Evolutionary conservation across 1,140 invertebrate species (phyloP).

Genomic region (Trachelipus rathkii): DNA sequence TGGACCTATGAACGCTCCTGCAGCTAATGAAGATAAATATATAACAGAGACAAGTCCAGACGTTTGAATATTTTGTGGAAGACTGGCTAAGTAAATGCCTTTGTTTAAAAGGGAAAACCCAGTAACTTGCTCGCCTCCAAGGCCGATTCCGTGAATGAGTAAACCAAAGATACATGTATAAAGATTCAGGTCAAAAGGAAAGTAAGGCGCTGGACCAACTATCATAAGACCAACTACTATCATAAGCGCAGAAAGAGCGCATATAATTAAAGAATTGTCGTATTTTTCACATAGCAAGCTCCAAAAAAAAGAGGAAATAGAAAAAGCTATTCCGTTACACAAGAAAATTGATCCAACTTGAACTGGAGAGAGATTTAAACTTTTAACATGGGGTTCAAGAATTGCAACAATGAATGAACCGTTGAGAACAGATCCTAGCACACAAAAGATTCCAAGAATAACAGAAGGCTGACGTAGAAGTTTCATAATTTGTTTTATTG

Average conservation of each 20-base stretch:
- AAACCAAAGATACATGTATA: slow-evolving; percentile 60
- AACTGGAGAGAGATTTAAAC: slow-evolving; percentile 67
- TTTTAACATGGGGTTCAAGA: slow-evolving; percentile 72
- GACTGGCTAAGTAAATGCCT: slow-evolving; percentile 65
- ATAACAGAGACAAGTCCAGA: slow-evolving; percentile 77
- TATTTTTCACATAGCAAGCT: slow-evolving; percentile 71
- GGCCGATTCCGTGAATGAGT: slow-evolving; percentile 71
- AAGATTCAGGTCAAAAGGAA: slow-evolving; percentile 30
- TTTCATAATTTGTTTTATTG: slow-evolving; percentile 59
- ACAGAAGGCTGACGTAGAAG: slow-evolving; percentile 47
- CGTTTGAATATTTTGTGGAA: slow-evolving; percentile 74
- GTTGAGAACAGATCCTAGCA: slow-evolving; percentile 69
- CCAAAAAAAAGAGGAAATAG: slow-evolving; percentile 71
- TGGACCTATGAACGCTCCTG: slow-evolving; percentile 78
- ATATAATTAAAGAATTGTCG: slow-evolving; percentile 63
- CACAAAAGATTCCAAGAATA: slow-evolving; percentile 61
- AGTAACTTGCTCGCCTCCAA: slow-evolving; percentile 74
- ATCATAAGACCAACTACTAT: slow-evolving; percentile 63
- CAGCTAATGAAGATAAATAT: slow-evolving; percentile 78
- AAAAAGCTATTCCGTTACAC: slow-evolving; percentile 81
- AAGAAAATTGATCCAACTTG: slow-evolving; percentile 78
- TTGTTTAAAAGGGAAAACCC: slow-evolving; percentile 76
- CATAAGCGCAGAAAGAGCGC: slow-evolving; percentile 61
- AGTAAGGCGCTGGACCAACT: slow-evolving; percentile 60
- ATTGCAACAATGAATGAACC: slow-evolving; percentile 78